phyloP scores from a whole-genome alignment of 2,113 vertebrate genomes.

The Chauna torquata region DNA sequence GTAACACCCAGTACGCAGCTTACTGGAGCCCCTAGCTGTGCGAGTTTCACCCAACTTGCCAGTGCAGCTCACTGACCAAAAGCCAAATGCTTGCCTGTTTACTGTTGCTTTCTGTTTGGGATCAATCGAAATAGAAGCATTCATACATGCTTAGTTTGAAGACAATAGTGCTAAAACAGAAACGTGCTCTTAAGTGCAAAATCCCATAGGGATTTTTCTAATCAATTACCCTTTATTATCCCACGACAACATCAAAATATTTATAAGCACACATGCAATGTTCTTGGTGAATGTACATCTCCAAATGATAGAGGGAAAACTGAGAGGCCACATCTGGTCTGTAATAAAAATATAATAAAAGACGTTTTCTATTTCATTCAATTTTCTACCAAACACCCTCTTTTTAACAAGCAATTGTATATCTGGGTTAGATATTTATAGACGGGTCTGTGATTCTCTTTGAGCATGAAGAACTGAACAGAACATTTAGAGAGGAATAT shows the following conservation, averaged over 20 bases:
- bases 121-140: conserved; percentile 10
- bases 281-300: conserved; percentile 36
- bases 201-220: conserved; percentile 35
- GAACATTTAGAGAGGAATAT: conserved; percentile 57
- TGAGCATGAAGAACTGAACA: conserved; percentile 59
- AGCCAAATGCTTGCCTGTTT: conserved; percentile 1
- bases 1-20: fast-evolving
- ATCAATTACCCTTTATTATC: conserved; percentile 52
- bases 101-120: neutral
- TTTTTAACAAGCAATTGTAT: conserved; percentile 45
- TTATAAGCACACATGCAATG: conserved; percentile 24
- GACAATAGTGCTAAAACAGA: conserved; percentile 28
- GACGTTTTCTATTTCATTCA: conserved; percentile 42
- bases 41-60: neutral
- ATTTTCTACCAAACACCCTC: conserved; percentile 44
- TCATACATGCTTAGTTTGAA: neutral
- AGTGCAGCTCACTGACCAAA: neutral
- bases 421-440: conserved; percentile 82
- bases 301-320: conserved; percentile 46
- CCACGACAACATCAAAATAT: conserved; percentile 59
- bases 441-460: conserved; percentile 58
- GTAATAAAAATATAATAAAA: conserved; percentile 54
- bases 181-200: conserved; percentile 37
- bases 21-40: neutral
- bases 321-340: conserved; percentile 56